A percentile compares a stretch with the other conserved stretches of the same genome.
These are phyloP conservation scores for Penaeus monodon DNA, from an alignment of 2,888 invertebrate genomes.

Conservation along the genomic window DNA sequence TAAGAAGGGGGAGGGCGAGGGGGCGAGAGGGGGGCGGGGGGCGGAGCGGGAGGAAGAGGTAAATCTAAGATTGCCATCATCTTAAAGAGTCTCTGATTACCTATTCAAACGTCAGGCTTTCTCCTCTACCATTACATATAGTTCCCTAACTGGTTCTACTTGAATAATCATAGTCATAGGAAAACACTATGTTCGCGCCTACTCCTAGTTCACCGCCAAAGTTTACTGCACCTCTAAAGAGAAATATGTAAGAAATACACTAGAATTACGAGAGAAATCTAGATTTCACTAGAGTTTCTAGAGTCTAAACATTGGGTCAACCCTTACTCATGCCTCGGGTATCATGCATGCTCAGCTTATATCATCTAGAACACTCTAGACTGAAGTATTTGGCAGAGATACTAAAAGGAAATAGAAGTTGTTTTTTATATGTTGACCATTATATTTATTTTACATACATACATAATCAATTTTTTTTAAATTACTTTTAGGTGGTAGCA, in stretches of 20 bases:
- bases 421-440: conserved; percentile 50
- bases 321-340: conserved; percentile 47
- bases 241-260: conserved; percentile 23
- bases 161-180: not conserved
- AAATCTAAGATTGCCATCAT: too few species aligned
- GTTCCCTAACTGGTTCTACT: not conserved
- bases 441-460: conserved; percentile 62
- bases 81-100: too few species aligned
- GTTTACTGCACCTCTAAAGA: conserved; percentile 16
- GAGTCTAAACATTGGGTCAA: conserved; percentile 44
- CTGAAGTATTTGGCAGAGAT: conserved; percentile 37
- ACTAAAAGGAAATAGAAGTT: conserved; percentile 51
- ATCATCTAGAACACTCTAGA: conserved; percentile 39
- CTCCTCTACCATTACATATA: conserved; percentile 2
- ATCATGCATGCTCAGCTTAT: conserved; percentile 29
- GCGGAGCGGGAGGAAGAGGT: too few species aligned
- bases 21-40: too few species aligned
- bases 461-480: conserved; percentile 51
- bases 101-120: too few species aligned
- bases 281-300: conserved; percentile 12
- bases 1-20: too few species aligned
- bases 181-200: conserved; percentile 25
- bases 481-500: conserved; percentile 46
- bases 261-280: conserved; percentile 31
- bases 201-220: conserved; percentile 30